Percentiles rank a stretch among this genome's conserved stretches.
These are phyloP conservation scores for Bombus soroeensis DNA, from an alignment of 1,140 invertebrate species.

Conservation along the genomic window DNA sequence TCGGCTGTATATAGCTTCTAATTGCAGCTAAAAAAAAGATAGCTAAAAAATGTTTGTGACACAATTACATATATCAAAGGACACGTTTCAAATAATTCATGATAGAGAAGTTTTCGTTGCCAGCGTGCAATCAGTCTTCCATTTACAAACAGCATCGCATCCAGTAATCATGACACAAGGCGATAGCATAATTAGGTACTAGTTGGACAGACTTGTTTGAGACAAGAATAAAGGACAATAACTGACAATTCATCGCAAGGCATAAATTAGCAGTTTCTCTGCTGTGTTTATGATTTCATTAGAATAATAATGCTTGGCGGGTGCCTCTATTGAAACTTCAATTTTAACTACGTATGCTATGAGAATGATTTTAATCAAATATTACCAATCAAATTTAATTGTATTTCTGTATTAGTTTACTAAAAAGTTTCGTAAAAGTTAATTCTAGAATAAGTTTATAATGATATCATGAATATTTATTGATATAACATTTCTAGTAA, in stretches of 20 bases:
- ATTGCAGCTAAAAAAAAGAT: neutral
- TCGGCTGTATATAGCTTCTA: neutral
- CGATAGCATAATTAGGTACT: neutral
- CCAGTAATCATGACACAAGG: neutral
- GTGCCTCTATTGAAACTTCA: neutral
- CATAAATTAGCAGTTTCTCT: constrained; percentile 5
- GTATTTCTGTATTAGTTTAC: neutral
- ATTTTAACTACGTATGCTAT: neutral
- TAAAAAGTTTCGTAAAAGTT: neutral
- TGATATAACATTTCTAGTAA: neutral
- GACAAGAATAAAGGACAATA: neutral
- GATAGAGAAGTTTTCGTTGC: neutral
- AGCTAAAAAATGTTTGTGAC: neutral
- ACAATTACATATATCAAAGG: neutral
- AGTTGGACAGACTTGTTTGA: neutral
- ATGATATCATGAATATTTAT: neutral
- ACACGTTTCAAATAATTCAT: neutral
- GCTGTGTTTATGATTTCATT: neutral
- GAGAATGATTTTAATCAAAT: neutral
- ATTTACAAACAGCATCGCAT: neutral
- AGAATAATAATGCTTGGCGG: neutral
- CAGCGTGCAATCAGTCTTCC: neutral
- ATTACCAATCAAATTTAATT: neutral
- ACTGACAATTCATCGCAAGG: neutral
- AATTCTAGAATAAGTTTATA: neutral